A percentile compares a stretch with the other conserved stretches of the same genome.
phyloP scores from a whole-genome alignment of 2,797 vertebrate species.

The Astyanax mexicanus region DNA sequence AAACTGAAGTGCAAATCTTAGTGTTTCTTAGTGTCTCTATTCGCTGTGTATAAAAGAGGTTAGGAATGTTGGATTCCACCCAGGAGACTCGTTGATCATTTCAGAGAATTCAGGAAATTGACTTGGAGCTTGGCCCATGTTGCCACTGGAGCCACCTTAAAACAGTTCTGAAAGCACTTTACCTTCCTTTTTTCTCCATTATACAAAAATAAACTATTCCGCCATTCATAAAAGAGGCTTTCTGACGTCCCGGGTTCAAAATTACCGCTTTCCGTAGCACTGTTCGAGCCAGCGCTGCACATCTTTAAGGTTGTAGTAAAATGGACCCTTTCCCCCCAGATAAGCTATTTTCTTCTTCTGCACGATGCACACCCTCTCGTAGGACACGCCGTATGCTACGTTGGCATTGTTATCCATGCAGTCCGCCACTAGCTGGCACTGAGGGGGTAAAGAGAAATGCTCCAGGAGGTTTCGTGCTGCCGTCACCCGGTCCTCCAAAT shows the following conservation, averaged over 20 bases:
- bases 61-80: conserved; percentile 46
- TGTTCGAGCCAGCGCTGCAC: conserved; percentile 92
- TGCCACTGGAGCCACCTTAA: conserved; percentile 36
- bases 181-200: conserved; percentile 71
- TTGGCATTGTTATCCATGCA: conserved; percentile 98
- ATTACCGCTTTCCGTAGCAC: conserved; percentile 87
- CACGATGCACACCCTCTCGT: conserved; percentile 94
- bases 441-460: conserved; percentile 89
- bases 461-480: conserved; percentile 89
- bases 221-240: conserved; percentile 72
- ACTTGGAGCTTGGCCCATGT: conserved; percentile 29
- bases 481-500: conserved; percentile 89
- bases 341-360: conserved; percentile 93
- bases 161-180: conserved; percentile 64
- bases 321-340: conserved; percentile 94
- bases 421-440: conserved; percentile 94
- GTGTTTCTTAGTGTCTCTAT: conserved; percentile 49
- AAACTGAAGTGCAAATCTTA: conserved; percentile 53
- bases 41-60: conserved; percentile 38
- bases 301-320: conserved; percentile 92
- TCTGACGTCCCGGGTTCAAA: conserved; percentile 71
- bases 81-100: conserved; percentile 45
- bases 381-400: conserved; percentile 93
- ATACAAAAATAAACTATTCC: conserved; percentile 65
- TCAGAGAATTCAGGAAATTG: conserved; percentile 47